phyloP scores from a whole-genome alignment of 2,113 vertebrate genomes.

The Setophaga coronata region DNA sequence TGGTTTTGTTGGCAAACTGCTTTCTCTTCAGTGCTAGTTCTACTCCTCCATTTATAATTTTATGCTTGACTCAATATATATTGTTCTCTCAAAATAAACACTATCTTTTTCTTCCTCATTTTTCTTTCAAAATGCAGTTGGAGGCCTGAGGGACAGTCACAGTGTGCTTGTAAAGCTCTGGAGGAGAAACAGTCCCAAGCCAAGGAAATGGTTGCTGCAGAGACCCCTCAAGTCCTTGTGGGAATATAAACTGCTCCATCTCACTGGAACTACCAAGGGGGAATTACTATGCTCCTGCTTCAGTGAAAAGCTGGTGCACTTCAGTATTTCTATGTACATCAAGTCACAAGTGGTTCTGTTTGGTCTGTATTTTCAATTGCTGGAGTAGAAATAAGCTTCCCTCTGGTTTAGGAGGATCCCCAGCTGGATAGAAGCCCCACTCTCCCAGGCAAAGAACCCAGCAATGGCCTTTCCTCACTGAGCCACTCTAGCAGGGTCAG shows the following conservation, averaged over 20 bases:
- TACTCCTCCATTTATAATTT: neutral
- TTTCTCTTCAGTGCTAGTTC: neutral
- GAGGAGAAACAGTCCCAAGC: neutral
- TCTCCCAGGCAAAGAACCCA: neutral
- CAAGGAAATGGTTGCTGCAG: rapidly evolving
- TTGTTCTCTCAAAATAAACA: neutral
- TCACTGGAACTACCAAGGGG: neutral
- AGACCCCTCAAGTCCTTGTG: rapidly evolving
- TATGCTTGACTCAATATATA: neutral
- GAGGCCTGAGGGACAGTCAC: neutral
- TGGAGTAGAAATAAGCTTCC: neutral
- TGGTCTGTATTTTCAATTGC: neutral
- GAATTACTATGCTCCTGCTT: neutral
- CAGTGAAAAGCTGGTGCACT: neutral
- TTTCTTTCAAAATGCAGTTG: neutral
- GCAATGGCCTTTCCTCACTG: rapidly evolving
- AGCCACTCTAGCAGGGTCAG: rapidly evolving
- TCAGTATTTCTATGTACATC: neutral
- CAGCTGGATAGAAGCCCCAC: neutral
- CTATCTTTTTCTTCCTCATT: neutral
- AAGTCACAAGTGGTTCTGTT: neutral
- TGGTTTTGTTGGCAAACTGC: neutral
- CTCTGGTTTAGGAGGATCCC: neutral
- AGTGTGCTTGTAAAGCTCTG: neutral
- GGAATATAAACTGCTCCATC: neutral